phyloP scores from a whole-genome alignment of 2,888 invertebrate genomes.

The Homarus gammarus region DNA sequence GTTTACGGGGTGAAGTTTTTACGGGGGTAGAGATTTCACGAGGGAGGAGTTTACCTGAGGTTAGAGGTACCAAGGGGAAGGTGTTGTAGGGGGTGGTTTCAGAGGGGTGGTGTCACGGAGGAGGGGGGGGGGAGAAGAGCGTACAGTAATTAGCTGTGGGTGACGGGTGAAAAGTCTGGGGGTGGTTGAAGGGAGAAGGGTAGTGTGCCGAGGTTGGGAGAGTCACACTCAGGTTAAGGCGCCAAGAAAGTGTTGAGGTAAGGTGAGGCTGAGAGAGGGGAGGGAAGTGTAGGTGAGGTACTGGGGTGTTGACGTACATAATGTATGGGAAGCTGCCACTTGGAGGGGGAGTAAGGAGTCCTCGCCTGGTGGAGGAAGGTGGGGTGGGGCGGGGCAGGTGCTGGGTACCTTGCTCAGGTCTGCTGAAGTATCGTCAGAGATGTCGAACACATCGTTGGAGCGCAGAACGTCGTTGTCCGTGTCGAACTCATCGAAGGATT shows the following conservation, averaged over 20 bases:
- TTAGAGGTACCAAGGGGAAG: no score
- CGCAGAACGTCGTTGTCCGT: conserved; percentile 57
- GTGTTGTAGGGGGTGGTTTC: no score
- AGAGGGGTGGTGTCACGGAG: no score
- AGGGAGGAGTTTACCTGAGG: no score
- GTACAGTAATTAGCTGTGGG: no score
- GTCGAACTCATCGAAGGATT: conserved; percentile 61
- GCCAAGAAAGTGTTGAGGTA: neutral
- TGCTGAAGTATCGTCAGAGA: conserved; percentile 74
- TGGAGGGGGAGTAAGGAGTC: neutral
- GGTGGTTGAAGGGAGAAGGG: neutral
- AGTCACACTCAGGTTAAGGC: neutral
- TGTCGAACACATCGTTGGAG: conserved; percentile 43
- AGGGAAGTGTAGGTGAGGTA: neutral
- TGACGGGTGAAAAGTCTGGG: no score
- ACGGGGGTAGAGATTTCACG: no score
- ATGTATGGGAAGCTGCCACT: no score
- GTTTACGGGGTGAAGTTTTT: no score
- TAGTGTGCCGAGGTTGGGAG: neutral
- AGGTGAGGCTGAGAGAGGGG: neutral
- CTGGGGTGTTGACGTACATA: neutral
- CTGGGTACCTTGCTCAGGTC: conserved; percentile 74
- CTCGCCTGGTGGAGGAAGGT: conserved; percentile 8
- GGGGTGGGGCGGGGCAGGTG: neutral
- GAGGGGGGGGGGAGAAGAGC: no score